Conservation (phyloP, 2,113 vertebrate species). For the Laterallus jamaicensis region DNA sequence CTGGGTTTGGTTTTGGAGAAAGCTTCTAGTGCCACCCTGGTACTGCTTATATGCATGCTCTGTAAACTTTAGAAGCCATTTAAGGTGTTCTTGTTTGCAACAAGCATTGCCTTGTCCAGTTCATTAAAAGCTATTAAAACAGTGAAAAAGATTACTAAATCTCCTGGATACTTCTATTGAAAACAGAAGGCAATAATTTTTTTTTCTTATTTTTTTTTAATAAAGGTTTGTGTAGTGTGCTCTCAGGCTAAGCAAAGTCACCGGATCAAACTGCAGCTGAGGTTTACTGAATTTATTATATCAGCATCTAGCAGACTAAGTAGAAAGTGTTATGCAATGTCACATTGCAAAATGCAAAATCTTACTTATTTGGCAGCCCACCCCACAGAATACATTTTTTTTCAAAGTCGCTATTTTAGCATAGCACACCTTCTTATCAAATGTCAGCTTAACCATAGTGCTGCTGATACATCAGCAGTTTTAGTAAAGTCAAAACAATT, state of each 20-base stretch:
- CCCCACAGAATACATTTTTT: neutral
- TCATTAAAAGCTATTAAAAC: neutral
- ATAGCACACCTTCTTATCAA: neutral
- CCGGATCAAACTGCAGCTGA: neutral
- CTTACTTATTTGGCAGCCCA: neutral
- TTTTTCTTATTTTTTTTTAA: neutral
- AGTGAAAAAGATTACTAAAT: neutral
- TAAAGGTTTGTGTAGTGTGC: neutral
- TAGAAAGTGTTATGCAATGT: neutral
- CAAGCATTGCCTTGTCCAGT: neutral
- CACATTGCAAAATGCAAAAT: conserved; percentile 2
- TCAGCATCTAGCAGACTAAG: neutral
- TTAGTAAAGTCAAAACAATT: neutral
- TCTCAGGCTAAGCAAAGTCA: neutral
- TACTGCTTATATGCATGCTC: neutral
- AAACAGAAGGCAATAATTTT: neutral
- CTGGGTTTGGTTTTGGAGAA: neutral
- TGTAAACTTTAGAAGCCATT: conserved; percentile 22
- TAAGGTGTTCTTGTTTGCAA: conserved; percentile 4
- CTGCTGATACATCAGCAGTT: neutral
- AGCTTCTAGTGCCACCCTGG: neutral
- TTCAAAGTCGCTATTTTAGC: neutral
- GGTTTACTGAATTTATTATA: neutral
- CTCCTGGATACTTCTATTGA: neutral
- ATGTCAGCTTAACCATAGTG: neutral